A percentile compares a stretch with the other conserved stretches of the same genome.
These are phyloP conservation scores for Belonocnema kinseyi DNA, from an alignment of 1,140 invertebrate species.

Conservation along the genomic window DNA sequence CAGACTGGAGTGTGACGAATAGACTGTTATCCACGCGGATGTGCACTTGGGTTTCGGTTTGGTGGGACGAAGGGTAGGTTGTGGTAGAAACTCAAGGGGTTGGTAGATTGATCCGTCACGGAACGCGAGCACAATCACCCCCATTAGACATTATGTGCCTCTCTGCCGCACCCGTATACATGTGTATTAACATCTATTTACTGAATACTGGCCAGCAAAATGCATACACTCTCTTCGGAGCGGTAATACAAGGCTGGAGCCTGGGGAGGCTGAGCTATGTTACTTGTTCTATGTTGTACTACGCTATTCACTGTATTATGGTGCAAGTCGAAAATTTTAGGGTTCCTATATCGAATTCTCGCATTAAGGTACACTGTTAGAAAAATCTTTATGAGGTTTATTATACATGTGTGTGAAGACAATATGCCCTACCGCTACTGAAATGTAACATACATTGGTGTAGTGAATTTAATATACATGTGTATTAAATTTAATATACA, in stretches of 20 bases:
- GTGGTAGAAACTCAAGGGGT: constrained; percentile 60
- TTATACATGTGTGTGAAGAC: too few relatives aligned
- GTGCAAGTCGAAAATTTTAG: constrained; percentile 55
- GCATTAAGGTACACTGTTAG: constrained; percentile 32
- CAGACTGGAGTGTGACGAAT: constrained; percentile 64
- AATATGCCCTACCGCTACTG: too few relatives aligned
- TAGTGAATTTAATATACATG: too few relatives aligned
- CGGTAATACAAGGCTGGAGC: too few relatives aligned
- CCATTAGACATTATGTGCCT: constrained; percentile 75
- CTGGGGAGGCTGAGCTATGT: constrained; percentile 63
- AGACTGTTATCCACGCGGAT: constrained; percentile 61
- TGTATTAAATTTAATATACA: too few relatives aligned
- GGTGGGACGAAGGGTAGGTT: constrained; percentile 53
- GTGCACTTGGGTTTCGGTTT: constrained; percentile 57
- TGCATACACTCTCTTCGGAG: constrained; percentile 57
- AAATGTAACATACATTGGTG: too few relatives aligned
- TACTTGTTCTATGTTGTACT: constrained; percentile 62
- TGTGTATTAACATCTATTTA: constrained; percentile 52
- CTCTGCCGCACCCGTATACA: constrained; percentile 53
- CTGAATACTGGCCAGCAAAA: constrained; percentile 62
- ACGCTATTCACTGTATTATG: constrained; percentile 54
- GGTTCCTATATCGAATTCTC: background rate
- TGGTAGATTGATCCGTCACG: constrained; percentile 76
- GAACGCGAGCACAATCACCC: constrained; percentile 74
- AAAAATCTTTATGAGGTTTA: too few relatives aligned